Evolutionary conservation across 2,888 invertebrate species (phyloP).

Genomic region (Hylaea fasciaria): DNA sequence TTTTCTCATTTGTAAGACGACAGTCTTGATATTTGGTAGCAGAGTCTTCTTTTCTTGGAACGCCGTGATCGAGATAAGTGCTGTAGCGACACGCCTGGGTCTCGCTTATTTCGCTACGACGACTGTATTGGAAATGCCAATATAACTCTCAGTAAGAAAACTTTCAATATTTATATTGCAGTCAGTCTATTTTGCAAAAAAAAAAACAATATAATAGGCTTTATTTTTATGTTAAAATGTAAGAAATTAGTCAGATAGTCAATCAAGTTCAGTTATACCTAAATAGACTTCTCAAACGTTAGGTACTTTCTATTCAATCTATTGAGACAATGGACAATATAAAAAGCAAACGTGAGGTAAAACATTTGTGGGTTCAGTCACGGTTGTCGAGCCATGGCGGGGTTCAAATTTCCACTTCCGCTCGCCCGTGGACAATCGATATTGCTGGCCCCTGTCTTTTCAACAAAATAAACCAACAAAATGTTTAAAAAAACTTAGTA

Average conservation of each 20-base stretch:
- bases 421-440: constrained; percentile 77
- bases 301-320: constrained; percentile 41
- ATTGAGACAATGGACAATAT: constrained; percentile 43
- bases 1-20: constrained; percentile 85
- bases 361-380: constrained; percentile 77
- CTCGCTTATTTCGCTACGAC: constrained; percentile 68
- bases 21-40: constrained; percentile 84
- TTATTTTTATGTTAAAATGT: not conserved
- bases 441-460: constrained; percentile 73
- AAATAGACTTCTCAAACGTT: constrained; percentile 20
- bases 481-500: not conserved
- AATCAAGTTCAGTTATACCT: constrained; percentile 19
- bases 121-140: constrained; percentile 53
- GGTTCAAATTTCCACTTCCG: constrained; percentile 81
- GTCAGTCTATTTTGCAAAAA: not conserved
- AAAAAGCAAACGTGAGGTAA: constrained; percentile 66
- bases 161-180: not conserved
- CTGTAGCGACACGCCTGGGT: constrained; percentile 77
- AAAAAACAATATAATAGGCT: not conserved
- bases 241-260: constrained; percentile 31
- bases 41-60: constrained; percentile 79
- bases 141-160: constrained; percentile 20
- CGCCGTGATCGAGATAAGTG: constrained; percentile 76
- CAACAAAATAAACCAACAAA: constrained; percentile 73
- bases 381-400: constrained; percentile 72